Evolutionary conservation across 2,113 vertebrate species (phyloP).

Genomic region (Amphiprion ocellaris): DNA sequence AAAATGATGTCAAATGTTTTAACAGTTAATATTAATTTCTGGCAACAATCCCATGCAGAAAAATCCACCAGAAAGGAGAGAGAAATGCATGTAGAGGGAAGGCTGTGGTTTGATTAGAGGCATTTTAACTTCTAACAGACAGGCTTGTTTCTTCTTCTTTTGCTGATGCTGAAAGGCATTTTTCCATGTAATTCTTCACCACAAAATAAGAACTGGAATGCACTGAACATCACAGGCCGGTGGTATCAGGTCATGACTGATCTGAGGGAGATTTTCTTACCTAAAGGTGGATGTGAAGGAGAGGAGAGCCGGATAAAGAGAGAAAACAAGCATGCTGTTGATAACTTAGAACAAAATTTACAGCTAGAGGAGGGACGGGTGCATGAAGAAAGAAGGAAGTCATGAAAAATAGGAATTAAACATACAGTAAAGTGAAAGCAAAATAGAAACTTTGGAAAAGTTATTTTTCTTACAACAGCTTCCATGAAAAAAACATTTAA

Average conservation of each 20-base stretch:
- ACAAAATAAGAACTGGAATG: slow-evolving; percentile 1
- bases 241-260: not conserved
- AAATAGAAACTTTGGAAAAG: not conserved
- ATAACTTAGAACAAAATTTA: not conserved
- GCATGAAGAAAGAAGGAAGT: slow-evolving; percentile 7
- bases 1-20: too few relatives aligned
- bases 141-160: not conserved
- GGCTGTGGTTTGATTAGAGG: not conserved
- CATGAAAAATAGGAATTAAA: too few relatives aligned
- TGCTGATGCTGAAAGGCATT: not conserved
- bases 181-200: not conserved
- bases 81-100: not conserved
- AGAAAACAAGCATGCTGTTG: slow-evolving; percentile 42
- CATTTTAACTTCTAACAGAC: not conserved
- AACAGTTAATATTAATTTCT: too few relatives aligned
- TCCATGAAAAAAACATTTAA: not conserved
- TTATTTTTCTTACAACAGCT: fast-evolving
- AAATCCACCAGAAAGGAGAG: too few relatives aligned
- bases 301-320: not conserved
- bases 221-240: slow-evolving; percentile 22
- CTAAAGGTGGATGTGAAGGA: not conserved
- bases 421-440: too few relatives aligned
- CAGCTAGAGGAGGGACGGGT: not conserved
- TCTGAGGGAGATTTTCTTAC: not conserved
- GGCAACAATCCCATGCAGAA: too few relatives aligned